Evolutionary conservation across 2,113 vertebrate genomes (phyloP).

Genomic region (Heterocephalus glaber): DNA sequence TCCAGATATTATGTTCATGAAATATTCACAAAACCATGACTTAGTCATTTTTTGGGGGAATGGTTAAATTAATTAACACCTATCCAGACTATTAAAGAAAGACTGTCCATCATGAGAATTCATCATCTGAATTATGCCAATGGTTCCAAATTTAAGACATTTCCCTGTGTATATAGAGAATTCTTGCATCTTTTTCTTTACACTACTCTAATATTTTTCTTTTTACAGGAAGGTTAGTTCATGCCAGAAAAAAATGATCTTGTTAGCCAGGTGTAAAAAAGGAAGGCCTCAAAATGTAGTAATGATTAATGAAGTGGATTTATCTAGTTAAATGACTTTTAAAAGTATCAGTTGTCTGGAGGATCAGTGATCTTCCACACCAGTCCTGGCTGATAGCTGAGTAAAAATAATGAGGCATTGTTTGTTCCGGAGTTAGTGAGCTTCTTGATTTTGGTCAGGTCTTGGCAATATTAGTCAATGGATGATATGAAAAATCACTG

Average conservation of each 20-base stretch:
- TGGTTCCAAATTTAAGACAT: not conserved
- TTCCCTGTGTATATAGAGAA: not conserved
- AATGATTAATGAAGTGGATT: not conserved
- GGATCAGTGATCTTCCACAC: not conserved
- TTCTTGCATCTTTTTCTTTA: not conserved
- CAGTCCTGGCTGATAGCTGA: not conserved
- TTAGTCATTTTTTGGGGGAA: not conserved
- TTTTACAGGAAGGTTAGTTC: not conserved
- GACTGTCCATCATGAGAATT: not conserved
- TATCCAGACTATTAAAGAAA: not conserved
- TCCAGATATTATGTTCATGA: not conserved
- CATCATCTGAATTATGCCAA: not conserved
- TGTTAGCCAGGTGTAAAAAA: not conserved
- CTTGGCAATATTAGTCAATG: not conserved
- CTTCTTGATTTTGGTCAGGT: not conserved
- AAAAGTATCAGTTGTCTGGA: not conserved
- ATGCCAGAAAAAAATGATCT: not conserved
- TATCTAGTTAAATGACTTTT: not conserved
- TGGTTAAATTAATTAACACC: not conserved
- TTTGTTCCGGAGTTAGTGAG: not conserved
- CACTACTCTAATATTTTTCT: not conserved
- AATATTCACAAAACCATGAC: slow-evolving; percentile 2
- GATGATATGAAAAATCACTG: not conserved
- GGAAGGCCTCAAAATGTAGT: not conserved
- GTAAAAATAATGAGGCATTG: not conserved